Conservation (phyloP, 2,888 invertebrate species). For the Nudaria mundana region DNA sequence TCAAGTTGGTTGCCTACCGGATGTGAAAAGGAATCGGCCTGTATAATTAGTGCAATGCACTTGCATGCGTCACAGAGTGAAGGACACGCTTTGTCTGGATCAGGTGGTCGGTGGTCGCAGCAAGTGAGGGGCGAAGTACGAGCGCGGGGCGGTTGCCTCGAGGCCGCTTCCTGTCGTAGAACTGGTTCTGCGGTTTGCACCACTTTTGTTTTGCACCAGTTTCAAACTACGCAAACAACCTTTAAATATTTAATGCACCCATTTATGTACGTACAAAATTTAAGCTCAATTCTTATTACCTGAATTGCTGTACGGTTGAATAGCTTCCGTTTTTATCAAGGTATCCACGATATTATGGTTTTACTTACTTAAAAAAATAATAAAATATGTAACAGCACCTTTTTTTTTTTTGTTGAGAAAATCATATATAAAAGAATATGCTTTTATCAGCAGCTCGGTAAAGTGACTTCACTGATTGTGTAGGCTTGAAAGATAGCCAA, state of each 20-base stretch:
- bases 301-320: conserved; percentile 11
- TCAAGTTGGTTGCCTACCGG: conserved; percentile 61
- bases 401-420: too few relatives aligned
- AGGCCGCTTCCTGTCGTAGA: conserved; percentile 77
- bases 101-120: conserved; percentile 61
- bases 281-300: conserved; percentile 20
- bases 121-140: conserved; percentile 36
- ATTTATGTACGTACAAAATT: conserved; percentile 23
- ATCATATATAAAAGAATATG: too few relatives aligned
- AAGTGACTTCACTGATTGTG: too few relatives aligned
- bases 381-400: neutral
- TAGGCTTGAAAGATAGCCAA: neutral
- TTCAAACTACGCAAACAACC: conserved; percentile 64
- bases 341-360: neutral
- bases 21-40: conserved; percentile 60
- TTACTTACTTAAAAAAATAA: neutral
- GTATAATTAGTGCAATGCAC: conserved; percentile 75
- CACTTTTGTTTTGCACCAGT: conserved; percentile 75
- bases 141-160: conserved; percentile 40
- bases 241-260: conserved; percentile 52
- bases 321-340: neutral
- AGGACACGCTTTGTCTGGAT: conserved; percentile 79
- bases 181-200: conserved; percentile 77
- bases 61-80: conserved; percentile 72
- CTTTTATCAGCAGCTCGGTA: too few relatives aligned